Evolutionary conservation across 2,113 vertebrate genomes (phyloP).

Genomic region (Vimba vimba): DNA sequence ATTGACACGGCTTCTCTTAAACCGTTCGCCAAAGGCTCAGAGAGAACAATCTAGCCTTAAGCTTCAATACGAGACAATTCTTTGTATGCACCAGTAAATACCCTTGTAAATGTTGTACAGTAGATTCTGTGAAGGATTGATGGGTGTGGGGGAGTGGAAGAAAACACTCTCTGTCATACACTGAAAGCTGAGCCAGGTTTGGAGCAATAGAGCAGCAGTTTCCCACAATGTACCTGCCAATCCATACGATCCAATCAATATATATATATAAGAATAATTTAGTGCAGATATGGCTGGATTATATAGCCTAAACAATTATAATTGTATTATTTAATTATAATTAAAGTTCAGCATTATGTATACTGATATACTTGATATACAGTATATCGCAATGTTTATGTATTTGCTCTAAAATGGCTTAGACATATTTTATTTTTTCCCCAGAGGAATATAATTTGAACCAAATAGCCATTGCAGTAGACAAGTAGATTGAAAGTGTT

Average conservation of each 20-base stretch:
- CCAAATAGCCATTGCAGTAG: too few species aligned
- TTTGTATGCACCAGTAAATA: slow-evolving; percentile 17
- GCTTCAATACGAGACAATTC: neutral
- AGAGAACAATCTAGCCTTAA: neutral
- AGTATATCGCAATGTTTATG: too few species aligned
- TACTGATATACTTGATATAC: too few species aligned
- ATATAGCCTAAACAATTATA: too few species aligned
- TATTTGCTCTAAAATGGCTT: too few species aligned
- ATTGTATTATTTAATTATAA: too few species aligned
- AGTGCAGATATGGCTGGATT: too few species aligned
- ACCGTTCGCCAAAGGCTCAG: neutral
- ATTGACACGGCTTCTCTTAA: slow-evolving; percentile 14
- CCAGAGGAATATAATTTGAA: too few species aligned
- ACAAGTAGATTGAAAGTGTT: too few species aligned
- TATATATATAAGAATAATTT: too few species aligned
- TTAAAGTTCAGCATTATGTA: too few species aligned
- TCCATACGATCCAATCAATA: neutral
- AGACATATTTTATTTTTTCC: too few species aligned
- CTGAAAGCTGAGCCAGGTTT: slow-evolving; percentile 2
- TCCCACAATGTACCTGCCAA: neutral
- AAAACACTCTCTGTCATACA: neutral
- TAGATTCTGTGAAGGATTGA: slow-evolving; percentile 1
- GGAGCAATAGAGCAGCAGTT: neutral
- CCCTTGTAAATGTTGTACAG: neutral
- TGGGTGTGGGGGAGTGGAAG: neutral